Evolutionary conservation across 2,888 invertebrate genomes (phyloP), one percentile per base, ranked within the genome.

Genomic region (Callyntrura sp.): DNA sequence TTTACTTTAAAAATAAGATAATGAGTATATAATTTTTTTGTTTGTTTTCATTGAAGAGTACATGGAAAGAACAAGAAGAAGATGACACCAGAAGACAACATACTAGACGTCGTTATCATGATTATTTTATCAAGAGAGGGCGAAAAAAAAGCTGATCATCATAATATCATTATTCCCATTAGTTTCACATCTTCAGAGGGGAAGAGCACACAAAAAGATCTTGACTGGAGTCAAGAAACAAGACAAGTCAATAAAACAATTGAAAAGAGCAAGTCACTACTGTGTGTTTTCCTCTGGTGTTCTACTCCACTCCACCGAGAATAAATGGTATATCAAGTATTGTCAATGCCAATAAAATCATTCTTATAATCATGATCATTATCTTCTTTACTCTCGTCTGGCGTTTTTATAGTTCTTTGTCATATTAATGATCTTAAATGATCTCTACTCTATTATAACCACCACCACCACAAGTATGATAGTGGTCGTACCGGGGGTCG

Each of bases 311-410:
- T 51, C 51, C 51, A 51, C 57, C n/a, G 35, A 35, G 35, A 35
- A 35, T 35, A 6, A 35, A 35, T 35, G 28, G 70, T 43, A 70
- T 70, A 70, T 70, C 70, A 57, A 35, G 6, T 84, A 70, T 84
- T 68, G 83, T 85, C 85, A 85, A 85, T 85, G 85, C 25, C 85
- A 76, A 84, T 43, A 68, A 70, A 70, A 65, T 68, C 35, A 65
- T 83, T 51, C 23, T 48, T 55, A 43, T 23, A 4, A 43, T 73
- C 48, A 81, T 43, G 43, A 81, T 78, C 9, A 55, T 81, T 60
- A 12, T 65, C 65, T 81, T 43, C 55, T 55, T 78, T 57, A 35
- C 12, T 76, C 1, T 78, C n/a, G 12, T 23, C 25, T 48, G 8
- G 25, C 25, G 17, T 60, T 20, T 28, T 79, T 79, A 35, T 35